These are phyloP conservation scores for Catharus minimus DNA, from an alignment of 2,113 vertebrate species.

Conservation along the genomic window DNA sequence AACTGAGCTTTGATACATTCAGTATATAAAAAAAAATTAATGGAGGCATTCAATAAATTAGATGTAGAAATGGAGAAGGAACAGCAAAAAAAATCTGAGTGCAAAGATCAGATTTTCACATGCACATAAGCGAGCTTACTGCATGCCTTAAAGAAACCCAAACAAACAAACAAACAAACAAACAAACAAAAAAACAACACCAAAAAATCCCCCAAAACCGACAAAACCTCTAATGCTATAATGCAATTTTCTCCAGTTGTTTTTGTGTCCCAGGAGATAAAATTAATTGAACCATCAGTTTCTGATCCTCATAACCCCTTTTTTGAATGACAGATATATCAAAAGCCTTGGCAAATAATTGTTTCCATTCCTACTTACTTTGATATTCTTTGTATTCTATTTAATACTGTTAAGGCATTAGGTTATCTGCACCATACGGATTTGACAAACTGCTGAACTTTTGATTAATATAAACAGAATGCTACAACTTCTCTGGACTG, in stretches of 20 bases:
- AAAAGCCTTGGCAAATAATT: not conserved
- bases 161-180: not conserved
- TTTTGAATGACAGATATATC: not conserved
- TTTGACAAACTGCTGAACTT: not conserved
- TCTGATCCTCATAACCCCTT: not conserved
- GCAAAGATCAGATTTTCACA: not conserved
- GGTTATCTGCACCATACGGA: not conserved
- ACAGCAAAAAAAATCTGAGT: not conserved
- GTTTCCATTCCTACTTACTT: not conserved
- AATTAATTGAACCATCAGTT: not conserved
- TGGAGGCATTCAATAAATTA: not conserved
- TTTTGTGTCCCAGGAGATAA: not conserved
- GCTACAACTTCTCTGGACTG: not conserved
- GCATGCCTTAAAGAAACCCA: rapidly evolving
- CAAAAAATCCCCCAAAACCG: too few species aligned
- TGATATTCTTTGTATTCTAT: not conserved
- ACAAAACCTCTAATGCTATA: not conserved
- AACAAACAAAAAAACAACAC: too few species aligned
- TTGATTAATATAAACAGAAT: not conserved
- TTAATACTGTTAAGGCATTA: not conserved
- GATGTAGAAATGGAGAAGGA: not conserved
- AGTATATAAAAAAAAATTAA: not conserved
- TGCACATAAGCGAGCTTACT: not conserved
- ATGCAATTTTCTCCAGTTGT: not conserved
- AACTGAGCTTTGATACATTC: not conserved